Evolutionary conservation across 2,113 vertebrate genomes (phyloP).

Genomic region (Ochotona princeps): DNA sequence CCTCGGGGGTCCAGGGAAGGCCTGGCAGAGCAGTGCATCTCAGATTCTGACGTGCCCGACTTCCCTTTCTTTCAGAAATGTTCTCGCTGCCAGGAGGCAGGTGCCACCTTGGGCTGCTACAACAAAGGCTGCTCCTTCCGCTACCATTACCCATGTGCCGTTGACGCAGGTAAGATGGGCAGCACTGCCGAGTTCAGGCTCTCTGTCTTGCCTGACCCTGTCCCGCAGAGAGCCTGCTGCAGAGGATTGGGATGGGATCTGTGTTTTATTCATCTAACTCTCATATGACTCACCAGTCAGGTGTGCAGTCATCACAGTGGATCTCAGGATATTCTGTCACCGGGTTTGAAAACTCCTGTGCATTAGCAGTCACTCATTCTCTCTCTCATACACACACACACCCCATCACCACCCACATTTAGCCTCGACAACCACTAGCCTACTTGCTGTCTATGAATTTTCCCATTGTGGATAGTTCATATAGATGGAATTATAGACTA

Average conservation of each 20-base stretch:
- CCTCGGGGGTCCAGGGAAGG: background rate
- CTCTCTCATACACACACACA: background rate
- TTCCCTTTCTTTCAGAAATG: conserved; percentile 90
- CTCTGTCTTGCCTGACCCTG: background rate
- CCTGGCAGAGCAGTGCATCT: background rate
- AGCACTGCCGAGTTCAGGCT: no score
- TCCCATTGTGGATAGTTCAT: background rate
- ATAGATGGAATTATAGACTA: background rate
- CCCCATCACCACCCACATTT: no score
- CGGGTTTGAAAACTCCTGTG: background rate
- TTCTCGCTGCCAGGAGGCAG: conserved; percentile 96
- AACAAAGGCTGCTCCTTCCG: conserved; percentile 98
- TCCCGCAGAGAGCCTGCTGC: background rate
- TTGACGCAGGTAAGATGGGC: conserved; percentile 93
- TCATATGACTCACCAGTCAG: background rate
- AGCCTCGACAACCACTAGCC: background rate
- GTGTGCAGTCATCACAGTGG: background rate
- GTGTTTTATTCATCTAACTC: conserved; percentile 13
- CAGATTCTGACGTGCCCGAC: conserved; percentile 32
- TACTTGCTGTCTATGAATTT: background rate
- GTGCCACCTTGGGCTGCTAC: conserved; percentile 98
- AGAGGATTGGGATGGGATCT: background rate
- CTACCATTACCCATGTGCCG: conserved; percentile 98
- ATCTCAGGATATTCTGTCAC: background rate
- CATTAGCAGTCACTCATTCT: background rate